Evolutionary conservation across 2,888 invertebrate species (phyloP), one percentile per base, ranked within the genome.

Genomic region (Salpingus planirostris): DNA sequence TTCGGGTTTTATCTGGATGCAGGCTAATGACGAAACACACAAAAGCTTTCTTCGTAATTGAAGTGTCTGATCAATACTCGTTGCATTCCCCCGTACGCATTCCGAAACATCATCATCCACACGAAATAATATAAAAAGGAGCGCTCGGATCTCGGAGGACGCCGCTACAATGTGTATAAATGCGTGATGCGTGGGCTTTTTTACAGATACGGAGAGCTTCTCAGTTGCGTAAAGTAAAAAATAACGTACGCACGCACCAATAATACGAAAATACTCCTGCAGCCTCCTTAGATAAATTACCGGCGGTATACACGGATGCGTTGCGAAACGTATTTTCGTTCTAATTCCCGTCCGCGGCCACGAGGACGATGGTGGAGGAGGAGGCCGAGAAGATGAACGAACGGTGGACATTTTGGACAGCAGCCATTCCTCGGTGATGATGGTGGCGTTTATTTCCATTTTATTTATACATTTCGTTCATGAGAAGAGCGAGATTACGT

Each of bases 291-390:
- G 29, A 36, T 36, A 36, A 36, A 36, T 36, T 36, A 36, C 31
- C 15, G 22, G 11, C 24, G 30, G 23, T 23, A 28, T 28, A 38
- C 47, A 43, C 45, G 40, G 35, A 40, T 42, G 44, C 34, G 39
- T 50, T 51, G 48, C 49, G 48, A 51, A 51, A 49, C 44, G 41
- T 43, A 51, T 46, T 51, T 49, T 48, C 33, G 47, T 46, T 45
- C 44, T 40, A 38, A 31, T 46, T 48, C 39, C 41, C 15, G 29
- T 15, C 11, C 8, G 25, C 10, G 11, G 13, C 12, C 13, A 24
- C 3, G 3, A 13, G 10, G 25, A 27, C 14, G 11, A 15, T 22
- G 11, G 21, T 21, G 29, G 24, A 21, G 25, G 29, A 28, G 11
- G 18, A 14, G 22, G 25, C 13, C 13, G 18, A 22, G 30, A 18